A percentile compares a stretch with the other conserved stretches of the same genome.
Evolutionary conservation across 2,113 vertebrate genomes (phyloP).

Genomic region (Rhinogobius similis): DNA sequence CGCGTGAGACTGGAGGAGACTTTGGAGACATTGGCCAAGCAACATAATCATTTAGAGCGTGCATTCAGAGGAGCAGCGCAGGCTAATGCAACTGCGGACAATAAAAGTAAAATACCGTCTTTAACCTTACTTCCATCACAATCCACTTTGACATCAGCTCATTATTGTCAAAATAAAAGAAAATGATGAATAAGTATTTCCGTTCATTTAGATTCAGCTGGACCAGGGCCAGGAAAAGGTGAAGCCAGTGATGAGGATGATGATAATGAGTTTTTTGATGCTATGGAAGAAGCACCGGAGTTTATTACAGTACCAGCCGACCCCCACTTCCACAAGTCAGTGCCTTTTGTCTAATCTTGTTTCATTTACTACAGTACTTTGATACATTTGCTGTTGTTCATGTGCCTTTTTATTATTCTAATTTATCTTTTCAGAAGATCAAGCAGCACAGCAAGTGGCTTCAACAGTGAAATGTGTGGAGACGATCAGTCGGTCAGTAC

Average conservation of each 20-base stretch:
- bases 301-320: slow-evolving; percentile 89
- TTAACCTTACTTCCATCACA: not conserved
- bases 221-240: slow-evolving; percentile 80
- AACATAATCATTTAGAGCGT: slow-evolving; percentile 94
- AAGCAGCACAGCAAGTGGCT: slow-evolving; percentile 92
- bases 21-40: slow-evolving; percentile 93
- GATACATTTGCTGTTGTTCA: not conserved
- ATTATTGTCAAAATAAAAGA: not conserved
- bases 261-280: slow-evolving; percentile 94
- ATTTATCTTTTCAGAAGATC: slow-evolving; percentile 80
- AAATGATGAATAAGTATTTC: not conserved
- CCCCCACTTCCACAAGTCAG: slow-evolving; percentile 91
- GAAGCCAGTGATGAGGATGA: slow-evolving; percentile 94
- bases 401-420: not conserved
- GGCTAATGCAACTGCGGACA: slow-evolving; percentile 68
- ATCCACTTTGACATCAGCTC: not conserved
- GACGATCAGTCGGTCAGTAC: slow-evolving; percentile 89
- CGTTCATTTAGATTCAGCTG: slow-evolving; percentile 66
- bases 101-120: slow-evolving; percentile 77
- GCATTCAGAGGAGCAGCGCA: slow-evolving; percentile 87
- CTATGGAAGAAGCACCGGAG: slow-evolving; percentile 85
- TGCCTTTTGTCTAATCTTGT: slow-evolving; percentile 4
- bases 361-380: not conserved
- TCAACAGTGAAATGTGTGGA: slow-evolving; percentile 91
- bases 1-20: slow-evolving; percentile 94